phyloP scores from a whole-genome alignment of 2,113 vertebrate genomes.

The Solea senegalensis region DNA sequence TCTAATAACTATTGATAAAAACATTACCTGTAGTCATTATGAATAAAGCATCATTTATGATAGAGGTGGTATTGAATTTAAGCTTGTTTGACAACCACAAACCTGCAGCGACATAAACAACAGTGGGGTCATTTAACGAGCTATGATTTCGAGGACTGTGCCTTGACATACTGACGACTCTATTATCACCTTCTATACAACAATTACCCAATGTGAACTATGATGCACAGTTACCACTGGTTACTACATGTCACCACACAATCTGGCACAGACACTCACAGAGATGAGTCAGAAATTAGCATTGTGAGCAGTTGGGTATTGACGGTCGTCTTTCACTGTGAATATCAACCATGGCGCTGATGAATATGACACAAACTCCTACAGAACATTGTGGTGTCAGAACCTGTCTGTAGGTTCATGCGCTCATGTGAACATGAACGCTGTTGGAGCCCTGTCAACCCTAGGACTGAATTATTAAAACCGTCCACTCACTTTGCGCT shows the following conservation, averaged over 20 bases:
- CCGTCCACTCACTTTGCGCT: too few species aligned
- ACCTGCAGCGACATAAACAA: neutral
- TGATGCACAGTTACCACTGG: constrained; percentile 61
- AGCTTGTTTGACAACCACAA: too few species aligned
- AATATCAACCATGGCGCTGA: constrained; percentile 77
- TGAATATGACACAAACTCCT: constrained; percentile 73
- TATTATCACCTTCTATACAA: constrained; percentile 22
- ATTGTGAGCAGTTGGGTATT: constrained; percentile 79
- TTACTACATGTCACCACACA: constrained; percentile 58
- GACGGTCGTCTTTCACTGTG: constrained; percentile 79
- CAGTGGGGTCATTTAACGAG: neutral
- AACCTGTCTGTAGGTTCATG: constrained; percentile 51
- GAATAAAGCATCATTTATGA: too few species aligned
- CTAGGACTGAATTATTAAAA: constrained; percentile 6
- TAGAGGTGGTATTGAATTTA: too few species aligned
- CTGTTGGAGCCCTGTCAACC: constrained; percentile 2
- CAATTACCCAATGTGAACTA: constrained; percentile 41
- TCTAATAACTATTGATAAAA: too few species aligned
- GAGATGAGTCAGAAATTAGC: constrained; percentile 75
- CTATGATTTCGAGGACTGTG: neutral
- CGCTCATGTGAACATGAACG: constrained; percentile 3
- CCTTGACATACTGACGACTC: constrained; percentile 26
- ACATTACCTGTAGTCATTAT: too few species aligned
- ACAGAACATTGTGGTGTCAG: constrained; percentile 70
- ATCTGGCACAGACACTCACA: constrained; percentile 51